A percentile compares a stretch with the other conserved stretches of the same genome.
Evolutionary conservation across 2,888 invertebrate species (phyloP).

Genomic region (Cephus pygmeus): DNA sequence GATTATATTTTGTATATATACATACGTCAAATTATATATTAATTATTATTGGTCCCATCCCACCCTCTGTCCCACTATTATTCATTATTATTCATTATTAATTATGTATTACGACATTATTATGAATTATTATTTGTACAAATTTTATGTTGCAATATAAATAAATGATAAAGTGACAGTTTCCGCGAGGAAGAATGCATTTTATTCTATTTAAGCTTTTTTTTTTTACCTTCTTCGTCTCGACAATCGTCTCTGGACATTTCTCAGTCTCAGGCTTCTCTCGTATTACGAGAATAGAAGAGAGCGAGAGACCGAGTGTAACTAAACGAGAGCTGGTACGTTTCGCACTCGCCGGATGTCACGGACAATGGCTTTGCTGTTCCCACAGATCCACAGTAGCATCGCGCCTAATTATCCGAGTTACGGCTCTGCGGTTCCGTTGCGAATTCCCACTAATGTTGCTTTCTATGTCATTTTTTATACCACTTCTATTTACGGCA

Average conservation of each 20-base stretch:
- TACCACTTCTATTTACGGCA: not conserved
- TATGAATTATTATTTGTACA: conserved; percentile 61
- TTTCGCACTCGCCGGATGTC: not conserved
- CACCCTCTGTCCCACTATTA: conserved; percentile 10
- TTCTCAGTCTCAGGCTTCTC: not conserved
- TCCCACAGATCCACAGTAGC: not conserved
- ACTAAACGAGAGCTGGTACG: not conserved
- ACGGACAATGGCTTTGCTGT: not conserved
- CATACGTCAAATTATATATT: conserved; percentile 28
- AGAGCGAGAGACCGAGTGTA: not conserved
- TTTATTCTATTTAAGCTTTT: not conserved
- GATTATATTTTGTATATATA: conserved; percentile 42
- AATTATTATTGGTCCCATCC: not conserved
- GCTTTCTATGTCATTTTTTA: not conserved
- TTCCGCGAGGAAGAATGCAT: conserved; percentile 25
- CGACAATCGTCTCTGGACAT: not conserved
- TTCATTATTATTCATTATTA: conserved; percentile 30
- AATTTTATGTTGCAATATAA: conserved; percentile 66
- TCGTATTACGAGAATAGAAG: not conserved
- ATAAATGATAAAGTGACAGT: conserved; percentile 57
- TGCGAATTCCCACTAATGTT: not conserved
- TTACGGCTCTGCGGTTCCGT: not conserved
- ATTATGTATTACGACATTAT: conserved; percentile 52
- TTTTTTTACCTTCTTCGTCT: not conserved
- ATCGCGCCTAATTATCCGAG: not conserved